These are phyloP conservation scores for Zelleria hepariella DNA, from an alignment of 2,888 invertebrate species.

Conservation along the genomic window DNA sequence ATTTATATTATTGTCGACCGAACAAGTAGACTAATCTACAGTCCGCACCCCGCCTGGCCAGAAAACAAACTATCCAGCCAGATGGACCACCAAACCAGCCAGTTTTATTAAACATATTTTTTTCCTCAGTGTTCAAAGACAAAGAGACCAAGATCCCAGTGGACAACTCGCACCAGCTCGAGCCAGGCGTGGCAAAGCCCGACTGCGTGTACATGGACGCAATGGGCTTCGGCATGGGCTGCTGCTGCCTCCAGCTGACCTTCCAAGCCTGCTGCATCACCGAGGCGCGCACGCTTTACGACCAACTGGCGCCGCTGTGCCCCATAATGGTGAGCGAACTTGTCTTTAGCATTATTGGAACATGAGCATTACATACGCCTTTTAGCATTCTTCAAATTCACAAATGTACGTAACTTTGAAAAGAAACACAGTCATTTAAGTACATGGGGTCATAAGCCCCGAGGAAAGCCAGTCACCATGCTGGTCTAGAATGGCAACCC, in stretches of 20 bases:
- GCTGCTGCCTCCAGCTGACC: constrained; percentile 95
- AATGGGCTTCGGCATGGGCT: constrained; percentile 99
- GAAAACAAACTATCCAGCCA: background rate
- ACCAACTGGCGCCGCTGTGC: constrained; percentile 96
- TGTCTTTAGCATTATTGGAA: no score
- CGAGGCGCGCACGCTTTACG: constrained; percentile 96
- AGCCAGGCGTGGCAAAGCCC: constrained; percentile 78
- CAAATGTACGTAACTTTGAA: no score
- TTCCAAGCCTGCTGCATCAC: constrained; percentile 97
- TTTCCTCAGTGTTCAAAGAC: constrained; percentile 86
- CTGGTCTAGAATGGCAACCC: no score
- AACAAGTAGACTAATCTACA: no score
- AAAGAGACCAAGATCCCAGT: constrained; percentile 88
- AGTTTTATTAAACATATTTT: background rate
- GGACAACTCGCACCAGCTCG: constrained; percentile 77
- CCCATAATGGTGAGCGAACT: constrained; percentile 94
- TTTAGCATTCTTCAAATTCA: no score
- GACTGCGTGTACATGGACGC: constrained; percentile 98
- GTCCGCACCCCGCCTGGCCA: no score
- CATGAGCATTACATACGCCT: no score
- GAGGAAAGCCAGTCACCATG: no score
- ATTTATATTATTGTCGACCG: no score
- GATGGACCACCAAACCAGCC: background rate
- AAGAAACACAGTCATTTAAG: no score
- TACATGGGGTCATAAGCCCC: no score